These are phyloP conservation scores for Leptocoma aspasia DNA, from an alignment of 2,113 vertebrate genomes.

Conservation along the genomic window DNA sequence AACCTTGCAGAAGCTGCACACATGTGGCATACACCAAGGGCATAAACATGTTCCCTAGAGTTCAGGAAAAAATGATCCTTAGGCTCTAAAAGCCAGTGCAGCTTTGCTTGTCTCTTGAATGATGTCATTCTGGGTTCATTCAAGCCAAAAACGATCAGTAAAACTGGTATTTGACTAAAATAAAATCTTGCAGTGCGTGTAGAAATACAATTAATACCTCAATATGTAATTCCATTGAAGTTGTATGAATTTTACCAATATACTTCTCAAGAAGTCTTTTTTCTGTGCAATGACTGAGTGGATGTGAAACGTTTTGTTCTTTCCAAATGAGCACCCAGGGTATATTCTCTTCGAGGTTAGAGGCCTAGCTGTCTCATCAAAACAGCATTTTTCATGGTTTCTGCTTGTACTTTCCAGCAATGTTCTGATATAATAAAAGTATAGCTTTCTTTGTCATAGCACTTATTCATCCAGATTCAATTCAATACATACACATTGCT, in stretches of 20 bases:
- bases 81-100: not conserved
- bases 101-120: not conserved
- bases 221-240: not conserved
- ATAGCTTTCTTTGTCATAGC: not conserved
- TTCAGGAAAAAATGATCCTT: not conserved
- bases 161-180: not conserved
- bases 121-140: not conserved
- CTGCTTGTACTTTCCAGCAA: not conserved
- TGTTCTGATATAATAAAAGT: not conserved
- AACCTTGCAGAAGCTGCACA: not conserved
- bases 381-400: not conserved
- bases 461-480: not conserved
- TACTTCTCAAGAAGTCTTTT: not conserved
- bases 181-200: not conserved
- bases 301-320: not conserved
- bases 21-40: not conserved
- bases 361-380: not conserved
- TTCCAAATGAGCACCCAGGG: not conserved
- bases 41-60: not conserved
- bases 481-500: not conserved
- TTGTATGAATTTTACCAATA: not conserved
- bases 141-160: not conserved
- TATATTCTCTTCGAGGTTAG: not conserved
- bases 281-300: not conserved
- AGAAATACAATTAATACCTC: not conserved